phyloP scores from a whole-genome alignment of 2,113 vertebrate genomes.

The Ammospiza nelsoni region DNA sequence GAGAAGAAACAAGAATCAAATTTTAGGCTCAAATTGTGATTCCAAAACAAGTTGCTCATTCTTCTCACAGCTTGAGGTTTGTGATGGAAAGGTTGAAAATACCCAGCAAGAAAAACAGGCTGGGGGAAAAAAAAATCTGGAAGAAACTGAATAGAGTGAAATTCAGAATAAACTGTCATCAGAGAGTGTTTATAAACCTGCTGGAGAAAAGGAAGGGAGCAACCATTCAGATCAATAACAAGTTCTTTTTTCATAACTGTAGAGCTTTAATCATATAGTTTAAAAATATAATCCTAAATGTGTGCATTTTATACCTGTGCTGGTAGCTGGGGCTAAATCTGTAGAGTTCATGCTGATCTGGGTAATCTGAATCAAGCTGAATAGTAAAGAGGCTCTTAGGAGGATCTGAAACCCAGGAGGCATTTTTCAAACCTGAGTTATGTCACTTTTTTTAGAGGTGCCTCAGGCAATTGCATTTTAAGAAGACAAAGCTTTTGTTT shows the following conservation, averaged over 20 bases:
- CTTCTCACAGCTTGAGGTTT: neutral
- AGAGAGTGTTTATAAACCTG: neutral
- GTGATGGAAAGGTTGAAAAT: neutral
- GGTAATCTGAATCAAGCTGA: conserved; percentile 49
- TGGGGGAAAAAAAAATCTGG: neutral
- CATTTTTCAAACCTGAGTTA: conserved; percentile 57
- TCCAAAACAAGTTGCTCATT: neutral
- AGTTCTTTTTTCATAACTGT: neutral
- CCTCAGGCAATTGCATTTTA: conserved; percentile 66
- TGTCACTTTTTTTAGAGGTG: conserved; percentile 44
- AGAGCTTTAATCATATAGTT: conserved; percentile 7
- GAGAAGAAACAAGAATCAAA: neutral
- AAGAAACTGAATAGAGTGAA: neutral
- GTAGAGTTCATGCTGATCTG: conserved; percentile 34
- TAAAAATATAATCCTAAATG: conserved; percentile 38
- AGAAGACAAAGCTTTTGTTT: conserved; percentile 72
- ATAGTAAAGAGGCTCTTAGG: conserved; percentile 54
- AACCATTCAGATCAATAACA: conserved; percentile 9
- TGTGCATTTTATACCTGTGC: conserved; percentile 30
- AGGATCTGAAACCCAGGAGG: conserved; percentile 41
- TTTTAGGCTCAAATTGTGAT: neutral
- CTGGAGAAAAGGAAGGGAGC: neutral
- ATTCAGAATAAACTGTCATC: neutral
- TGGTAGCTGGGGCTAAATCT: conserved; percentile 22
- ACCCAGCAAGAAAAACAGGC: neutral